Evolutionary conservation across 1,140 invertebrate genomes (phyloP).

Genomic region (Platyura marginata): DNA sequence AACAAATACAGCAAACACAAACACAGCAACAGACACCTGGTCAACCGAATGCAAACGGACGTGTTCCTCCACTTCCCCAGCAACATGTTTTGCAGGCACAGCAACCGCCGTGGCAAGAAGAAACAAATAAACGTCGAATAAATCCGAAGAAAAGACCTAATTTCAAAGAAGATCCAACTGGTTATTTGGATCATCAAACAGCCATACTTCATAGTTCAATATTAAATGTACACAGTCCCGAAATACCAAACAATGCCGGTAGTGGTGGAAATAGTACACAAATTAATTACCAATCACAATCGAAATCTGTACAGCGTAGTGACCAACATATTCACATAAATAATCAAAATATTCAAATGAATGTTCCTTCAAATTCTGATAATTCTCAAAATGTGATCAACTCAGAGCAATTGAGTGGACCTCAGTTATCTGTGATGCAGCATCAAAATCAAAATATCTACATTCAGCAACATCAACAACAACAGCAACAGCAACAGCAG

Average conservation of each 20-base stretch:
- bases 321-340: too few species aligned
- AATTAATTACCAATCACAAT: background rate
- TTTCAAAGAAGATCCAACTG: constrained; percentile 77
- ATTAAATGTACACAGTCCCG: constrained; percentile 8
- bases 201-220: constrained; percentile 67
- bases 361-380: background rate
- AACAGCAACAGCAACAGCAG: constrained; percentile 1
- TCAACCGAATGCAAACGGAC: constrained; percentile 31
- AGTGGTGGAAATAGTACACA: too few species aligned
- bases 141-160: constrained; percentile 30
- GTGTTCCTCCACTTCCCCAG: constrained; percentile 52
- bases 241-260: background rate
- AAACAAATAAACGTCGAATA: constrained; percentile 17
- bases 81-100: constrained; percentile 16
- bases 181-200: constrained; percentile 72
- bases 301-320: too few species aligned
- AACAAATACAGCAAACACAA: constrained; percentile 13
- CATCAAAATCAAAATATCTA: constrained; percentile 5
- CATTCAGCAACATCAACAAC: background rate
- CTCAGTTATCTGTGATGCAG: constrained; percentile 3
- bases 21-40: constrained; percentile 15
- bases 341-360: background rate
- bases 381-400: background rate
- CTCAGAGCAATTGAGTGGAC: background rate
- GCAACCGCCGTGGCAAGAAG: constrained; percentile 37